Evolutionary conservation across 2,888 invertebrate species (phyloP).

Genomic region (Drosophila kuntzei): DNA sequence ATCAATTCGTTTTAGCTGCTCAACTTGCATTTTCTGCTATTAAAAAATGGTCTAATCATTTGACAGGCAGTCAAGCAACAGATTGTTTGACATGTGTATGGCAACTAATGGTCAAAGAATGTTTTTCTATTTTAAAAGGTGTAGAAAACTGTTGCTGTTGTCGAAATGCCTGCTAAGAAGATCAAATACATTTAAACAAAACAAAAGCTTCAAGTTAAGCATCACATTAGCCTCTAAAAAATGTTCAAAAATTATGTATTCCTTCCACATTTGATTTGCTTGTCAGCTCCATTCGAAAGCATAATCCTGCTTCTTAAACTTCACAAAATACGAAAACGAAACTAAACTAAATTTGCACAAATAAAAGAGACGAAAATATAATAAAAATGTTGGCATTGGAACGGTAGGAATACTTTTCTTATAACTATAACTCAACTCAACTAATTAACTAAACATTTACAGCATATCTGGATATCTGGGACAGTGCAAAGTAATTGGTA

Average conservation of each 20-base stretch:
- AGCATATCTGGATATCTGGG: constrained; percentile 4
- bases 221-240: background rate
- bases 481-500: constrained; percentile 7
- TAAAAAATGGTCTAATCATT: constrained; percentile 22
- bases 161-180: background rate
- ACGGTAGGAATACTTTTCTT: background rate
- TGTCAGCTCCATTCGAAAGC: constrained; percentile 1
- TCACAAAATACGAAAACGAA: background rate
- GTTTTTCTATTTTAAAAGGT: background rate
- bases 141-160: background rate
- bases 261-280: background rate
- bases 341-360: constrained; percentile 3
- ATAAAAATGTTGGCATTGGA: constrained; percentile 4
- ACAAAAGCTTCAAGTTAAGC: background rate
- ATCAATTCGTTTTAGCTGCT: constrained; percentile 51
- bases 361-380: background rate
- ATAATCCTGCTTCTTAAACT: constrained; percentile 3
- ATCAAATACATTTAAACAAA: background rate
- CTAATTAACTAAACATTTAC: background rate
- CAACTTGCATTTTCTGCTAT: constrained; percentile 35
- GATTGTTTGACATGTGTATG: constrained; percentile 38
- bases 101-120: constrained; percentile 33
- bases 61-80: constrained; percentile 38
- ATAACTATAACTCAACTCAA: no score
- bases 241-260: background rate